phyloP scores from a whole-genome alignment of 2,888 invertebrate genomes.

The Lasioglossum morio region DNA sequence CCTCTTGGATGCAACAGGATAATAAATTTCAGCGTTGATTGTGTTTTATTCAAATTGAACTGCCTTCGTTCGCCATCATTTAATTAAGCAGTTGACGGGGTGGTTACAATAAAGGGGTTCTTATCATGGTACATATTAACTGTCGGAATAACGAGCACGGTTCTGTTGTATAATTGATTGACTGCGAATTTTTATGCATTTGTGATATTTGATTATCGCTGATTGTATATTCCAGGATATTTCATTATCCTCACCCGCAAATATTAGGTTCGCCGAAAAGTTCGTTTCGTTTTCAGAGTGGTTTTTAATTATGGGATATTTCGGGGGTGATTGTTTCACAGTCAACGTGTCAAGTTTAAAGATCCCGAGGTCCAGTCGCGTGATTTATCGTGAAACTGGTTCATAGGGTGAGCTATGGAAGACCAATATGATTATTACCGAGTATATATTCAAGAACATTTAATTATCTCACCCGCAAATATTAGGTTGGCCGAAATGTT shows the following conservation, averaged over 20 bases:
- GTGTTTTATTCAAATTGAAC: not conserved
- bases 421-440: constrained; percentile 11
- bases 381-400: not conserved
- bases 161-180: not conserved
- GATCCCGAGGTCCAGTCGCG: too few species aligned
- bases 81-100: not conserved
- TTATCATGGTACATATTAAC: not conserved
- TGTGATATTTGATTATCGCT: not conserved
- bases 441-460: too few species aligned
- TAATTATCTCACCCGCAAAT: too few species aligned
- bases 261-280: too few species aligned
- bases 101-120: not conserved
- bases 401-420: not conserved
- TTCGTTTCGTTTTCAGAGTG: too few species aligned
- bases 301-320: too few species aligned
- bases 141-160: not conserved
- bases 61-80: not conserved
- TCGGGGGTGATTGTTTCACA: too few species aligned
- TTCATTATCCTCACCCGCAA: too few species aligned
- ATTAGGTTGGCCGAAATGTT: too few species aligned
- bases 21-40: not conserved
- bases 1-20: not conserved
- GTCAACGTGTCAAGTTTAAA: too few species aligned
- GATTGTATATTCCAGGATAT: too few species aligned
- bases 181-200: not conserved